phyloP scores from a whole-genome alignment of 2,113 vertebrate genomes.

The Neodontobutis hainanensis region DNA sequence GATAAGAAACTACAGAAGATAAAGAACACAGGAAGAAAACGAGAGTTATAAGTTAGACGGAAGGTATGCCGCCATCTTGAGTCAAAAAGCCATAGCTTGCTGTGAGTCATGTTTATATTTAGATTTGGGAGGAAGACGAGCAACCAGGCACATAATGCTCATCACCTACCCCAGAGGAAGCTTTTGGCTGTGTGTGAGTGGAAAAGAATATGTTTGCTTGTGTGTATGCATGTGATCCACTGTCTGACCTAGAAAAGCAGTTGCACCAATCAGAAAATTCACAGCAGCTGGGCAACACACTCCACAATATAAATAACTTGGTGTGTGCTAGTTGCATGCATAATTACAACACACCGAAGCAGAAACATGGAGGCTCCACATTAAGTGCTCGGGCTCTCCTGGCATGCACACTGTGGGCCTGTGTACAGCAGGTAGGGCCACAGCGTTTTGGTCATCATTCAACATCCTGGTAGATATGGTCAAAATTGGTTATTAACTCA shows the following conservation, averaged over 20 bases:
- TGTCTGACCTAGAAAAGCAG: slow-evolving; percentile 81
- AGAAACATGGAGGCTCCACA: slow-evolving; percentile 20
- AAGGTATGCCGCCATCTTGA: slow-evolving; percentile 65
- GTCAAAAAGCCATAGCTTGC: slow-evolving; percentile 41
- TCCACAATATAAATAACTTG: slow-evolving; percentile 78
- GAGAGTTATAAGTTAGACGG: slow-evolving; percentile 15
- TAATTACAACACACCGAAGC: slow-evolving; percentile 64
- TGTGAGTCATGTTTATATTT: slow-evolving; percentile 71
- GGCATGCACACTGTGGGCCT: slow-evolving; percentile 32
- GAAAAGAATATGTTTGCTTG: slow-evolving; percentile 40
- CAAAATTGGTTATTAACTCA: too few relatives aligned
- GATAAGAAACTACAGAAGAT: background rate
- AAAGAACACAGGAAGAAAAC: background rate
- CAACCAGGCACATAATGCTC: slow-evolving; percentile 61
- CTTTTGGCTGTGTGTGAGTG: slow-evolving; percentile 51
- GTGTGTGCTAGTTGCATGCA: slow-evolving; percentile 75
- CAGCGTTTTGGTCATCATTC: slow-evolving; percentile 50
- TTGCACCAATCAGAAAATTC: slow-evolving; percentile 61
- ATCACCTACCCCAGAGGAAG: slow-evolving; percentile 63
- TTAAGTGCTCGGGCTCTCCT: background rate
- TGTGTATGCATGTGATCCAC: slow-evolving; percentile 42
- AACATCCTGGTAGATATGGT: background rate
- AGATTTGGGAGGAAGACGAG: slow-evolving; percentile 63
- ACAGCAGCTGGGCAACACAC: slow-evolving; percentile 66
- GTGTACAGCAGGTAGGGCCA: slow-evolving; percentile 67